A percentile compares a stretch with the other conserved stretches of the same genome.
Conservation (phyloP, 2,888 invertebrate species). For the Lathronympha strigana region DNA sequence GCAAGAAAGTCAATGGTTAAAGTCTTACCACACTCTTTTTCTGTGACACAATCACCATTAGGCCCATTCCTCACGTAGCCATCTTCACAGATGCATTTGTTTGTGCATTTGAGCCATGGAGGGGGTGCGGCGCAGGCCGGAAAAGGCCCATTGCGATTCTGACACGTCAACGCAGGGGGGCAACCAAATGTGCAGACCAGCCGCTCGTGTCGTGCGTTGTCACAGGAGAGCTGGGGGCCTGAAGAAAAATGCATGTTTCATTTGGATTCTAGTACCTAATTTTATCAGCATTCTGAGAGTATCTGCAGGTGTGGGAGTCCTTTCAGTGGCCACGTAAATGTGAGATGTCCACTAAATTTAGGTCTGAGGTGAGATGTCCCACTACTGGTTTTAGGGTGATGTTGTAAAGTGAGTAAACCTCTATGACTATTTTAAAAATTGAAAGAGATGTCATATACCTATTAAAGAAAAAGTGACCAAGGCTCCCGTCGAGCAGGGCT, state of each 20-base stretch:
- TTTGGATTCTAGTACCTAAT: no score
- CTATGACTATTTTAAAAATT: no score
- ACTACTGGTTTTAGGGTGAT: no score
- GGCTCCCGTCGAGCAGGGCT: no score
- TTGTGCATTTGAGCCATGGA: not conserved
- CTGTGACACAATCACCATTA: slow-evolving; percentile 1
- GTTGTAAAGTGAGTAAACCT: no score
- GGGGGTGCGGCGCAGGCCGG: not conserved
- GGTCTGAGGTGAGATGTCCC: no score
- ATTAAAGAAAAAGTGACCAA: no score
- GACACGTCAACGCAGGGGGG: not conserved
- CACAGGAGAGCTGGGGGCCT: not conserved
- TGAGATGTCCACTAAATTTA: no score
- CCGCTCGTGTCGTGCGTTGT: not conserved
- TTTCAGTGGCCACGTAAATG: no score
- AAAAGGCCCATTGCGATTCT: not conserved
- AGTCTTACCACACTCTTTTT: slow-evolving; percentile 10
- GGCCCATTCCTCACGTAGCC: slow-evolving; percentile 15
- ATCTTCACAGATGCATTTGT: not conserved
- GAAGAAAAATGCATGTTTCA: not conserved
- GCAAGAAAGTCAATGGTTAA: not conserved
- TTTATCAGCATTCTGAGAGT: no score
- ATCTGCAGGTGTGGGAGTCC: no score
- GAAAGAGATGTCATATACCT: no score
- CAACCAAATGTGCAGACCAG: not conserved